Conservation (phyloP, 2,797 vertebrate genomes). For the Catamblyrhynchus diadema region DNA sequence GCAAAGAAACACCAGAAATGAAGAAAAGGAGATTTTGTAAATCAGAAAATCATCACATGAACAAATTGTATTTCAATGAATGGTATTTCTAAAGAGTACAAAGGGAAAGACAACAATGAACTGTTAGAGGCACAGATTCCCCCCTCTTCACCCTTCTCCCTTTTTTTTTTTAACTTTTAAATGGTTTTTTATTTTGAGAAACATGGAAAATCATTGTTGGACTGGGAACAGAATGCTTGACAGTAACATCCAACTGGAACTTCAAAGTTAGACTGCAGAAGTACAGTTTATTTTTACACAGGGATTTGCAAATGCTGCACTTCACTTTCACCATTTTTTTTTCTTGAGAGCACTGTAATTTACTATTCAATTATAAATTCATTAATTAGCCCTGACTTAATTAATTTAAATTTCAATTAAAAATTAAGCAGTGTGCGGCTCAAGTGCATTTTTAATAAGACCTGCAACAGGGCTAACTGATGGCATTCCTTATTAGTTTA, state of each 20-base stretch:
- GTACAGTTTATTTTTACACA: slow-evolving; percentile 22
- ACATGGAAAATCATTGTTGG: slow-evolving; percentile 9
- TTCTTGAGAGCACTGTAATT: slow-evolving; percentile 65
- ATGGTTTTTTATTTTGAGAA: not conserved
- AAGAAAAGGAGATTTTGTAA: not conserved
- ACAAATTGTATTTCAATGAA: not conserved
- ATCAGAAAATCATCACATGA: not conserved
- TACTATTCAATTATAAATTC: slow-evolving; percentile 71
- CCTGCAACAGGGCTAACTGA: slow-evolving; percentile 57
- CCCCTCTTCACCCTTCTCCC: too few relatives aligned
- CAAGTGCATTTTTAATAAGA: slow-evolving; percentile 65
- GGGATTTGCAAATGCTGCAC: slow-evolving; percentile 54
- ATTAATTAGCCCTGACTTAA: slow-evolving; percentile 75
- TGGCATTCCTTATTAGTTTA: slow-evolving; percentile 60
- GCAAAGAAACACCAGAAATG: slow-evolving; percentile 16
- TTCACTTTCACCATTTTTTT: slow-evolving; percentile 45
- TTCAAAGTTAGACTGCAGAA: slow-evolving; percentile 33
- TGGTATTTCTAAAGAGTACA: not conserved
- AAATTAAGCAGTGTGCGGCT: slow-evolving; percentile 60
- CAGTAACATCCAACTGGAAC: not conserved
- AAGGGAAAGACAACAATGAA: not conserved
- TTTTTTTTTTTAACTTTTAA: not conserved
- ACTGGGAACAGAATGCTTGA: not conserved
- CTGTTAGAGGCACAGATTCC: not conserved
- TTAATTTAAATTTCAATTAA: slow-evolving; percentile 77